These are phyloP conservation scores for Caenorhabditis sp. DNA, from an alignment of 2,888 invertebrate genomes.

Conservation along the genomic window DNA sequence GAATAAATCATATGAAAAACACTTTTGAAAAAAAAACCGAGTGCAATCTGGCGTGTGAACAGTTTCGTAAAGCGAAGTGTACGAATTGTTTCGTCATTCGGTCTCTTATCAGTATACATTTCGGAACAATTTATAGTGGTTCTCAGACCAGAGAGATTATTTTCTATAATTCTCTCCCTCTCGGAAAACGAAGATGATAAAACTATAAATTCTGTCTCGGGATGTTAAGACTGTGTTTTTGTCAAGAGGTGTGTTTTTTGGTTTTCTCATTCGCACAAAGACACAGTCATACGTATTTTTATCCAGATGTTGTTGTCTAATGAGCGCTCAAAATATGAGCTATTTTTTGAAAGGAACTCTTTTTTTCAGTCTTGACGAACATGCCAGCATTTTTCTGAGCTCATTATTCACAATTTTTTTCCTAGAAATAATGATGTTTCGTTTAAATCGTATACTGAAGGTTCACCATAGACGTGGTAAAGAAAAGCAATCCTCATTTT, in stretches of 20 bases:
- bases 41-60: constrained; percentile 3
- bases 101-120: neutral
- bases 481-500: constrained; percentile 35
- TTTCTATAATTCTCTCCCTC: neutral
- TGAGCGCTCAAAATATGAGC: neutral
- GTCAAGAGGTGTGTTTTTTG: neutral
- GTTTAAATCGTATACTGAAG: neutral
- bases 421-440: constrained; percentile 20
- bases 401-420: neutral
- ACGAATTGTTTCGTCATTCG: constrained; percentile 6
- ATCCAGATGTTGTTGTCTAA: too few relatives aligned
- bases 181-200: neutral
- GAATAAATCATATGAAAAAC: constrained; percentile 36
- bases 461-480: neutral
- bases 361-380: neutral
- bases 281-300: too few relatives aligned
- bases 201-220: constrained; percentile 14
- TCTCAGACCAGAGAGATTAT: neutral
- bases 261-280: neutral
- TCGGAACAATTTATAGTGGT: neutral
- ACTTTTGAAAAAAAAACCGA: constrained; percentile 8
- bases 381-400: neutral
- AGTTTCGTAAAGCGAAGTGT: constrained; percentile 5
- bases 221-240: neutral
- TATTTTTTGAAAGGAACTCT: neutral